A percentile compares a stretch with the other conserved stretches of the same genome.
Evolutionary conservation across 2,113 vertebrate species (phyloP).

Genomic region (Orientallactaga bullata): DNA sequence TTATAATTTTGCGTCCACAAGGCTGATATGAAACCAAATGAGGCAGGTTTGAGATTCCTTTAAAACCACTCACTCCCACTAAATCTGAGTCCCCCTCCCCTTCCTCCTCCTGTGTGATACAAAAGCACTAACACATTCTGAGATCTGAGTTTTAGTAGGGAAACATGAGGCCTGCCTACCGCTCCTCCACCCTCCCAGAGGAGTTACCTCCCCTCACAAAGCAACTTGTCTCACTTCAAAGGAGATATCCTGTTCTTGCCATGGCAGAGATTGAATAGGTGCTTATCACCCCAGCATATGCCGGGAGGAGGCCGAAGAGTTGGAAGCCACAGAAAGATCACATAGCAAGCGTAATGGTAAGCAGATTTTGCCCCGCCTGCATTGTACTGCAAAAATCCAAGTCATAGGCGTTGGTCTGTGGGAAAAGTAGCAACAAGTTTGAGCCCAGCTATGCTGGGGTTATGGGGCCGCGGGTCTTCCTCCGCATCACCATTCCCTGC

Average conservation of each 20-base stretch:
- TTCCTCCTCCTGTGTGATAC: not conserved
- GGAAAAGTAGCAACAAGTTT: not conserved
- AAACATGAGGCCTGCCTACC: conserved; percentile 19
- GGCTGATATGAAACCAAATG: not conserved
- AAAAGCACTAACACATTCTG: conserved; percentile 1
- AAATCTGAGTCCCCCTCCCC: not conserved
- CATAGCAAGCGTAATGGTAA: conserved; percentile 61
- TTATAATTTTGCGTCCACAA: not conserved
- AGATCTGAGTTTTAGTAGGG: conserved; percentile 22
- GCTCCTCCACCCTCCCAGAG: not conserved
- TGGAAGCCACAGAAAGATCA: conserved; percentile 72
- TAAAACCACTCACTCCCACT: not conserved
- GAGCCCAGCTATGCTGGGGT: not conserved
- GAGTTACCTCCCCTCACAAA: conserved; percentile 52
- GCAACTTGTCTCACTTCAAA: conserved; percentile 70
- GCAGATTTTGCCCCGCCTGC: conserved; percentile 57
- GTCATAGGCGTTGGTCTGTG: not conserved
- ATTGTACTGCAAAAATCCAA: conserved; percentile 11
- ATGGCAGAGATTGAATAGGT: conserved; percentile 75
- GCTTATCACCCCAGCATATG: conserved; percentile 60
- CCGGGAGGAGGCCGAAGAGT: conserved; percentile 12
- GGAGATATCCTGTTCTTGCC: conserved; percentile 29
- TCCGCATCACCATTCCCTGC: not conserved
- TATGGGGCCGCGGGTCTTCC: not conserved
- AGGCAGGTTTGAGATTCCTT: not conserved